Percentiles rank a stretch among this genome's conserved stretches.
Evolutionary conservation across 2,113 vertebrate genomes (phyloP).

Genomic region (Neodon shergylaensis): DNA sequence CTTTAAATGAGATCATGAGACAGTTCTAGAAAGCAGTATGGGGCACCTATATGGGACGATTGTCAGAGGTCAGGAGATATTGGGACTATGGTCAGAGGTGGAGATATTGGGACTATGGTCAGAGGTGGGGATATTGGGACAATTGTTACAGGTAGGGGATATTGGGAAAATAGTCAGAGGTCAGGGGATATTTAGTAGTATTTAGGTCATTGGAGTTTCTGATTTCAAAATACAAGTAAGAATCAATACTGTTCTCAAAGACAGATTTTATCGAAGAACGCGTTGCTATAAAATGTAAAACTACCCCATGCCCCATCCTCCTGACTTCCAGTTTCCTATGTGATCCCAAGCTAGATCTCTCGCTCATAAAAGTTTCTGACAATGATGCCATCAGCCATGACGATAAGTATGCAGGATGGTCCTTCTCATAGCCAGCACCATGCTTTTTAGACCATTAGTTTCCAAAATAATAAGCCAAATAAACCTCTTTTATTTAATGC

Average conservation of each 20-base stretch:
- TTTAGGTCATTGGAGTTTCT: not conserved
- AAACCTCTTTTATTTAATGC: not conserved
- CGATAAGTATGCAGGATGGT: rapidly evolving
- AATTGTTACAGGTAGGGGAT: not conserved
- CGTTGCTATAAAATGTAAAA: not conserved
- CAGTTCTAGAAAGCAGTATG: not conserved
- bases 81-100: not conserved
- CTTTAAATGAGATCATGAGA: not conserved
- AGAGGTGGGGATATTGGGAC: not conserved
- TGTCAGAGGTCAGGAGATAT: not conserved
- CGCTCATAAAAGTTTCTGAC: not conserved
- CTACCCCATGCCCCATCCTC: not conserved
- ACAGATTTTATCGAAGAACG: not conserved
- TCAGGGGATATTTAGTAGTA: not conserved
- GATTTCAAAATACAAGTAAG: not conserved
- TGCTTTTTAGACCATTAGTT: not conserved
- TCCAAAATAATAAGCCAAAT: not conserved
- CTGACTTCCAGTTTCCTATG: no score
- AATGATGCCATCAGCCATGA: not conserved
- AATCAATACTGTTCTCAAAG: not conserved
- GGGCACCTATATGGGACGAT: not conserved
- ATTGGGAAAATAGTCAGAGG: not conserved
- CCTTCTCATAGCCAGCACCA: not conserved
- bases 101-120: not conserved
- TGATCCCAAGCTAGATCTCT: not conserved